Evolutionary conservation across 2,797 vertebrate species (phyloP), one percentile per base, ranked within the genome.

Genomic region (Poeciliopsis paucimaculata): DNA sequence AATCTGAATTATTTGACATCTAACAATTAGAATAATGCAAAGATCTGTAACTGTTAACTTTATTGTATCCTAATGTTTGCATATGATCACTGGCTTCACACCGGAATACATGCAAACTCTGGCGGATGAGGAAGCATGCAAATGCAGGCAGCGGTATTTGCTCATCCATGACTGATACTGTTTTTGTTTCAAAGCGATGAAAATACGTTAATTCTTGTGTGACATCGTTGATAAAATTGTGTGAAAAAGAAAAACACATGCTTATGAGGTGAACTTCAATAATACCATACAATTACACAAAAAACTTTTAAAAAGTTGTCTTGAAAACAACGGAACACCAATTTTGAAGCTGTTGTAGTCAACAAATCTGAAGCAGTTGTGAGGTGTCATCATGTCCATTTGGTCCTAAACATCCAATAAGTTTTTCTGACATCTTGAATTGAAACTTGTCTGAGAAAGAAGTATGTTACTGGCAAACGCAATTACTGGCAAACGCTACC

Each of bases 1-100:
- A 92, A 93, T 93, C 93, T 92, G 84, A n/a, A 62, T 79, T 73
- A 60, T 81, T 85, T 76, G 75, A 77, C 72, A 85, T 86, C 78
- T 87, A 80, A 75, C 80, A 85, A 82, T 68, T 72, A 45, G 78
- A 47, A 60, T 5, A 18, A 18, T 64, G 60, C 15, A 16, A 64
- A 64, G 31, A 36, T 31, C 31, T 18, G 28, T 64, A 51, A 60
- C 79, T 81, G 86, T 80, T 66, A 76, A 86, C 80, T 85, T 64
- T 45, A 88, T 75, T 76, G 79, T 86, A 87, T 75, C 76, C 26
- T 66, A 36, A 87, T 82, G 73, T 81, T 82, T 86, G 86, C 75
- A 82, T 82, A 47, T 80, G 72, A 46, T 71, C 20, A 0, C 26
- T 71, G 49, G 78, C 60, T 47, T 82, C 75, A 77, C 51, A 83